These are phyloP conservation scores for Aporophyla lueneburgensis DNA, from an alignment of 2,888 invertebrate species.

Conservation along the genomic window DNA sequence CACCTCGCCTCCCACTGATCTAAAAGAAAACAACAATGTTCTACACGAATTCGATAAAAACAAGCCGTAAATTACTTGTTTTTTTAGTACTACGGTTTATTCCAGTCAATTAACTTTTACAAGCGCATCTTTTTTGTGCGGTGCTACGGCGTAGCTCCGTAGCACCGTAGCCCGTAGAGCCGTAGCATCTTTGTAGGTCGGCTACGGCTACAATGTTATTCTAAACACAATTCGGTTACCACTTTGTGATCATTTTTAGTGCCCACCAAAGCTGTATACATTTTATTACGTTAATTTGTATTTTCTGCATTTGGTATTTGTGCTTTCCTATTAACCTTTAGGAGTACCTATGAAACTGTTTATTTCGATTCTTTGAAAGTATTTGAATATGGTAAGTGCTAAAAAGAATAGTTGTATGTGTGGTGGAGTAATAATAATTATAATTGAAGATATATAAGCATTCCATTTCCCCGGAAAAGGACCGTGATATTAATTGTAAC, in stretches of 20 bases:
- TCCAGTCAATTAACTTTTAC: conserved; percentile 76
- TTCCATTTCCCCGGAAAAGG: neutral
- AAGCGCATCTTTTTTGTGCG: conserved; percentile 70
- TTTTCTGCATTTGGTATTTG: conserved; percentile 1
- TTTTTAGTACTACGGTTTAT: conserved; percentile 66
- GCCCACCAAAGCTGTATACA: conserved; percentile 7
- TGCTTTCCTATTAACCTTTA: neutral
- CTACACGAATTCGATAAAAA: conserved; percentile 65
- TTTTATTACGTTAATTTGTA: conserved; percentile 27
- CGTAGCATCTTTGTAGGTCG: conserved; percentile 72
- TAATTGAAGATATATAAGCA: neutral
- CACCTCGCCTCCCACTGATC: conserved; percentile 48
- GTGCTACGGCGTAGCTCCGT: conserved; percentile 71
- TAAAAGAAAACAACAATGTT: conserved; percentile 64
- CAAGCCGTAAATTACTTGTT: conserved; percentile 66
- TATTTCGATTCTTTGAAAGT: conserved; percentile 9
- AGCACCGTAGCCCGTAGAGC: conserved; percentile 53
- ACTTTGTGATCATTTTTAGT: conserved; percentile 44
- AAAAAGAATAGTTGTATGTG: neutral
- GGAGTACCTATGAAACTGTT: neutral
- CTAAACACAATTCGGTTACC: conserved; percentile 53
- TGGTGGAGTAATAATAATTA: neutral
- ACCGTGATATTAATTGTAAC: neutral
- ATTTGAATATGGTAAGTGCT: neutral
- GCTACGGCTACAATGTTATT: conserved; percentile 61